A percentile compares a stretch with the other conserved stretches of the same genome.
Evolutionary conservation across 92 coral and sea anemone genomes (phyloP).

Genomic region (Phenganax stokvisi): DNA sequence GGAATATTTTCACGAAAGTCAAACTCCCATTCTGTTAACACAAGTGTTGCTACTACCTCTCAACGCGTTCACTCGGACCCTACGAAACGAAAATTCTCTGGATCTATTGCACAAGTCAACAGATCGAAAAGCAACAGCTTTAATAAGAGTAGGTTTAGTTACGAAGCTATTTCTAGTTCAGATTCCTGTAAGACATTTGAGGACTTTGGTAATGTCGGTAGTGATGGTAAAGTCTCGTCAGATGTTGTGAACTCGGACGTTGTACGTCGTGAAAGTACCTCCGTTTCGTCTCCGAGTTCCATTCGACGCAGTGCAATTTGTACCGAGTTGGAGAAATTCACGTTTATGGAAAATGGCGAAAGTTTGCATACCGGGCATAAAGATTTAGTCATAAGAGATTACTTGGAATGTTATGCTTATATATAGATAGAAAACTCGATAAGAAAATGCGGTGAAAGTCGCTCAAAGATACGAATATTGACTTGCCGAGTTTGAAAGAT

Average conservation of each 20-base stretch:
- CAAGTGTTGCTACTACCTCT: not conserved
- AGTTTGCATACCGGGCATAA: slow-evolving; percentile 19
- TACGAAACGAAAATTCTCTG: slow-evolving; percentile 4
- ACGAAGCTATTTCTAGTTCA: not conserved
- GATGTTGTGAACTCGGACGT: not conserved
- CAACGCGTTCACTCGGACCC: slow-evolving; percentile 20
- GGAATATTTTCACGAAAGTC: not conserved
- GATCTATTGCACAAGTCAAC: not conserved
- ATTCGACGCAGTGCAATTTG: slow-evolving; percentile 26
- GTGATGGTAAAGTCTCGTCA: not conserved
- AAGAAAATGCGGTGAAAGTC: not conserved
- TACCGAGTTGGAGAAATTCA: slow-evolving; percentile 30
- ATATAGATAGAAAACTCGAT: slow-evolving; percentile 11
- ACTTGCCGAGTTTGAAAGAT: no score
- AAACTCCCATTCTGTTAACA: not conserved
- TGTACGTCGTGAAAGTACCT: not conserved
- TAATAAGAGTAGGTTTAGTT: not conserved
- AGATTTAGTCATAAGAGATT: slow-evolving; percentile 12
- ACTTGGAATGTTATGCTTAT: slow-evolving; percentile 2
- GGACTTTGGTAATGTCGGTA: not conserved
- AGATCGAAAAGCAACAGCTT: slow-evolving; percentile 17
- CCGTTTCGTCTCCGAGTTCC: slow-evolving; percentile 1
- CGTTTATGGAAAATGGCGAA: slow-evolving; percentile 27
- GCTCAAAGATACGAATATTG: not conserved
- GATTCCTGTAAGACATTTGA: not conserved